Evolutionary conservation across 2,888 invertebrate genomes (phyloP), one percentile per base, ranked within the genome.

Genomic region (Erebia palarica): DNA sequence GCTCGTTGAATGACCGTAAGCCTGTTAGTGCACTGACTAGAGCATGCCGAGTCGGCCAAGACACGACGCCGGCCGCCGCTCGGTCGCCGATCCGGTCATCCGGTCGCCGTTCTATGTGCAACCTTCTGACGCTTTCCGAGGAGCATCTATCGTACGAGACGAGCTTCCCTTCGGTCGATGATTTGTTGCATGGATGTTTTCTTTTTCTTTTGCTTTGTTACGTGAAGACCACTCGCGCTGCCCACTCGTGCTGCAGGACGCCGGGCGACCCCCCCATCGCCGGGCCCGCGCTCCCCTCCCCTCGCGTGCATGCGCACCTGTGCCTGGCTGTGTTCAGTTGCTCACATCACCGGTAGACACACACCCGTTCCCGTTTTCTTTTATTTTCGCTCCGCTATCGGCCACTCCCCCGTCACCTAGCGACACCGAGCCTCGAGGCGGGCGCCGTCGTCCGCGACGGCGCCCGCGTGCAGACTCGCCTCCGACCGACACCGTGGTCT

Each of bases 301-400:
- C 91, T 88, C 91, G 90, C 91, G 89, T 90, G 91, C 89, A 89
- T 87, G 87, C 89, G 90, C 91, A 91, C 91, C 90, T 88, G 89
- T 91, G 93, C 92, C 93, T 93, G 92, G 93, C 93, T 93, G 92
- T 93, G 91, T 92, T 93, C 89, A 88, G 92, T 93, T 92, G 93
- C 93, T 92, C 92, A 93, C 91, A 89, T 92, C 92, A 92, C 92
- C 86, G 87, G 90, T 92, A 92, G 91, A 90, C 88, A 91, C 91
- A 91, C 91, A 89, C 87, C 84, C 80, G 84, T 88, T 89, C 87
- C 80, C 89, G 7, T 36, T 90, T 91, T 90, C 82, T 84, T 88
- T 89, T 87, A 81, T 86, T 86, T 90, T 91, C 84, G 91, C 92
- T 92, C 91, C 89, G 92, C 92, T 91, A 90, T 86, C 89, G 89